Evolutionary conservation across 2,113 vertebrate species (phyloP), one percentile per base, ranked within the genome.

Genomic region (Sander lucioperca): DNA sequence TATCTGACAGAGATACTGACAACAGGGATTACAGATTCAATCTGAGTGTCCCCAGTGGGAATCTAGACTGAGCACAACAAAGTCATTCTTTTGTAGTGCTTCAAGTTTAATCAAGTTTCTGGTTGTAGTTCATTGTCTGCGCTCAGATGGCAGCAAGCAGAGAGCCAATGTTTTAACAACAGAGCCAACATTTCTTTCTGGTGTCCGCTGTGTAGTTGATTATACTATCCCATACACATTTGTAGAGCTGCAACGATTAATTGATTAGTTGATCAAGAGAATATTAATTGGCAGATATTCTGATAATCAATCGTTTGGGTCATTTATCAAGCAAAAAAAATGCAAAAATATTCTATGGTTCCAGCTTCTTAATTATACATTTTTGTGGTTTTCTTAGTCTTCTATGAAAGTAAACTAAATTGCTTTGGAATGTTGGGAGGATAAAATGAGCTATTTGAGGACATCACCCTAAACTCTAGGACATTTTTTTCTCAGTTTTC

Each of bases 61-160:
- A 69, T 81, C 69, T 74, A 79, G 78, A 18, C 33, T 39, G 64
- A 72, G 74, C 74, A 73, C 50, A 78, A 63, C 76, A 57, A 27
- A 80, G 74, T 78, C 48, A 45, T 70, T 80, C 51, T 73, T 77
- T 81, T 58, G 71, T 68, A 58, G 68, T 75, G 45, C 80, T 30
- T 69, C 63, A 59, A 47, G 51, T 85, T 74, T 86, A 79, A 83
- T 85, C 79, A 74, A 45, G 25, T 54, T 33, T 80, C 30, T 77
- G 12, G 33, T 61, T 56, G 36, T 39, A 71, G 54, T 68, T 77
- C 47, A 61, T 64, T 71, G 57, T 86, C 54, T 67, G 51, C 21
- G 6, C 66, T 84, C 62, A 84, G 75, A 27, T 83, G 79, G 64
- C 47, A 65, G 57, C 25, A 23, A 81, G 66, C 54, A 68, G n/a